Base-by-base conservation (phyloP, 2,888 invertebrate species). In the Epirrita christyi region DNA sequence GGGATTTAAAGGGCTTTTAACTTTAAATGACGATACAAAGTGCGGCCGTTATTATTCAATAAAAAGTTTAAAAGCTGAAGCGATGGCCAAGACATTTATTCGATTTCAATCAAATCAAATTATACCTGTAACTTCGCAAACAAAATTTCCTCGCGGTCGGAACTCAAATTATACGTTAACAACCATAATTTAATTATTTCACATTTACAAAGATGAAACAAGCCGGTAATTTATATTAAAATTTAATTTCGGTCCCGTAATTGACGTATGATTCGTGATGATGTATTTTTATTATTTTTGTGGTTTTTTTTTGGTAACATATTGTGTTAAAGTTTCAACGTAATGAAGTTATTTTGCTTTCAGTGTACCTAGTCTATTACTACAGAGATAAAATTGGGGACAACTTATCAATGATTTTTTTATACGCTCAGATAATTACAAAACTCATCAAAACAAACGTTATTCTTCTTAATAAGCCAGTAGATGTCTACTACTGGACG, bases 121-220 rank as follows among this genome's bases (percentile, higher is more conserved):
- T 65, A 67, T 51, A 59, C 55, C 55, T 55, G 59, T 59, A 44
- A 55, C 67, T 66, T 71, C 59, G 47, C 37, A 64, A 68, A 66
- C 69, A 55, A 67, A 67, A 68, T 71, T 65, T 43, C 51, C 48
- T 55, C 48, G 58, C 55, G 54, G 63, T 52, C 60, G 63, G 56
- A 55, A 68, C 69, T 62, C 53, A 66, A 73, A 72, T 76, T 71
- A 66, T 67, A 71, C 70, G 66, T 61, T 71, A 67, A 68, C 59
- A 64, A 68, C 59, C 56, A 55, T 60, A 60, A 64, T 67, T 67
- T 54, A 62, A 64, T 67, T 60, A 65, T 59, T 54, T 32, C 58
- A 49, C 59, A 53, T 62, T 63, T 60, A 50, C 61, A 58, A 58
- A 55, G 52, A 58, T 52, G 57, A 58, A 54, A 57, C 55, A 48